Evolutionary conservation across 92 coral and sea anemone genomes (phyloP).

Genomic region (Diadumene lineata): DNA sequence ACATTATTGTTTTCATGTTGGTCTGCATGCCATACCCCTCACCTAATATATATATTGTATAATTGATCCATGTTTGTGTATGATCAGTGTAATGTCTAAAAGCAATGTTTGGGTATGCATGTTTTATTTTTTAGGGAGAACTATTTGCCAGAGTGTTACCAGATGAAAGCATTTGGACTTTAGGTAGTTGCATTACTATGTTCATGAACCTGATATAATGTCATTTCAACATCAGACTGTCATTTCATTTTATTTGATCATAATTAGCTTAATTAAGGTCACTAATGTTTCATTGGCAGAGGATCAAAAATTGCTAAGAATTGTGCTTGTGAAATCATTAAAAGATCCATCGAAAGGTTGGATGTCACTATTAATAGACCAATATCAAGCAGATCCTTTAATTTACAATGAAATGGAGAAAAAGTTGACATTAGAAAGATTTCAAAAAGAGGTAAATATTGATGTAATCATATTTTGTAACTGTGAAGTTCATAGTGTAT

Average conservation of each 20-base stretch:
- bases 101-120: neutral
- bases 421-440: slow-evolving; percentile 90
- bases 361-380: slow-evolving; percentile 77
- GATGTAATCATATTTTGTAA: no score
- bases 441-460: slow-evolving; percentile 84
- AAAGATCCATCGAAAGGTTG: slow-evolving; percentile 90
- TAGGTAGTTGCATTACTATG: slow-evolving; percentile 45
- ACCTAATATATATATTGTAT: neutral
- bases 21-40: no score
- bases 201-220: neutral
- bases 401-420: slow-evolving; percentile 95
- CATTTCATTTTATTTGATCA: neutral
- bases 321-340: slow-evolving; percentile 83
- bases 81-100: neutral
- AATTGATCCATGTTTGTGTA: neutral
- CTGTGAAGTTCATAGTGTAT: no score
- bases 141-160: slow-evolving; percentile 70
- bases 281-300: slow-evolving; percentile 23
- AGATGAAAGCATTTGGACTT: slow-evolving; percentile 87
- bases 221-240: neutral
- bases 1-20: no score
- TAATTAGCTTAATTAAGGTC: neutral
- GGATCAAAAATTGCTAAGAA: slow-evolving; percentile 77
- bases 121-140: slow-evolving; percentile 58
- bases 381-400: slow-evolving; percentile 84